Evolutionary conservation across 2,797 vertebrate species (phyloP).

Genomic region (Falco rusticolus): DNA sequence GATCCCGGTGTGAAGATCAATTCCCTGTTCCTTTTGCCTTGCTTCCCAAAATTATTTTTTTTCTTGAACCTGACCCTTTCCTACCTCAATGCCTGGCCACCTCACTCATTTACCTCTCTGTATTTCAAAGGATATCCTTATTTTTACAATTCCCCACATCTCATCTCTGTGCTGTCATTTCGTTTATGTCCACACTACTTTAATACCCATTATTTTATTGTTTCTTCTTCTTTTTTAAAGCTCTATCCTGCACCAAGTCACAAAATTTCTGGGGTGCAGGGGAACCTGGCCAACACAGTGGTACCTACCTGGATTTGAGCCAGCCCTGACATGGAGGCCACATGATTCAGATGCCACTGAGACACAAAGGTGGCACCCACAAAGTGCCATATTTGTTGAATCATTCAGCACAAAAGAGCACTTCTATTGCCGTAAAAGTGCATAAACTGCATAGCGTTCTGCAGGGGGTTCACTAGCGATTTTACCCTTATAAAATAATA

Average conservation of each 20-base stretch:
- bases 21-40: not conserved
- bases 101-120: not conserved
- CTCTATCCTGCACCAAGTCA: not conserved
- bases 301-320: not conserved
- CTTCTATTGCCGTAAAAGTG: not conserved
- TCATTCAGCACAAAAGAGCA: not conserved
- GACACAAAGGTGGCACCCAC: not conserved
- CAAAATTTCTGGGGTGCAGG: not conserved
- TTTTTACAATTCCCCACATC: not conserved
- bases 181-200: not conserved
- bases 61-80: not conserved
- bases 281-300: fast-evolving
- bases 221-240: not conserved
- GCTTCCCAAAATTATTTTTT: not conserved
- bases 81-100: not conserved
- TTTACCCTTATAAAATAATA: not conserved
- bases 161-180: not conserved
- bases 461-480: not conserved
- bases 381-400: not conserved
- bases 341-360: not conserved
- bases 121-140: not conserved
- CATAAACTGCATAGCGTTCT: not conserved
- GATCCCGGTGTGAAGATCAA: slow-evolving; percentile 1
- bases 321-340: not conserved
- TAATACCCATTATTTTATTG: not conserved